These are phyloP conservation scores for Gallinago nigripennis DNA, from an alignment of 2,797 vertebrate genomes.

Conservation along the genomic window DNA sequence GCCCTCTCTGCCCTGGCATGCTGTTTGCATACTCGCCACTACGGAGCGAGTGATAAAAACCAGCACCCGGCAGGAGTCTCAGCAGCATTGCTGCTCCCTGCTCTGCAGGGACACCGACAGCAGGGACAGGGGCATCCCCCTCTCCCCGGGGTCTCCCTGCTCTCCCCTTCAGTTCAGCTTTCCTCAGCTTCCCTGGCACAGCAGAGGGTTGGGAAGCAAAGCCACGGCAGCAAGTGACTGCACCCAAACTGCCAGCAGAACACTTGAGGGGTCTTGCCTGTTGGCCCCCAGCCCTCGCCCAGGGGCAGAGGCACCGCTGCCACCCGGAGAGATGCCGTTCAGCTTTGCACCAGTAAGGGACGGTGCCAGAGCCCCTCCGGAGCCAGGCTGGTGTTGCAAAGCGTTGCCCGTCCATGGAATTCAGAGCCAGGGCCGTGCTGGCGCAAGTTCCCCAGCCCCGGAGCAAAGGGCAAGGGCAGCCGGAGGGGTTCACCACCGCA, in stretches of 20 bases:
- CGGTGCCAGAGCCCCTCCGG: not conserved
- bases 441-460: not conserved
- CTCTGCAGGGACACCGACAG: rapidly evolving
- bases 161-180: not conserved
- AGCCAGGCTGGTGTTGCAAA: not conserved
- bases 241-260: rapidly evolving
- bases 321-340: not conserved
- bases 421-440: not conserved
- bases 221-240: rapidly evolving
- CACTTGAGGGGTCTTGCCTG: rapidly evolving
- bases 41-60: not conserved
- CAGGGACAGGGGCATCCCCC: not conserved
- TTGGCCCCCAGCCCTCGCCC: not conserved
- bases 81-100: rapidly evolving
- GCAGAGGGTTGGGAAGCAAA: not conserved
- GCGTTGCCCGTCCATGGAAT: rapidly evolving
- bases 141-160: not conserved
- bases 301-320: not conserved
- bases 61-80: not conserved
- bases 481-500: not conserved
- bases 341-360: not conserved
- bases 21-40: rapidly evolving
- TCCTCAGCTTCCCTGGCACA: rapidly evolving
- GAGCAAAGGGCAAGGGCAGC: not conserved
- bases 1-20: not conserved